Evolutionary conservation across 2,113 vertebrate species (phyloP).

Genomic region (Stomatorhinus ivindoensis): DNA sequence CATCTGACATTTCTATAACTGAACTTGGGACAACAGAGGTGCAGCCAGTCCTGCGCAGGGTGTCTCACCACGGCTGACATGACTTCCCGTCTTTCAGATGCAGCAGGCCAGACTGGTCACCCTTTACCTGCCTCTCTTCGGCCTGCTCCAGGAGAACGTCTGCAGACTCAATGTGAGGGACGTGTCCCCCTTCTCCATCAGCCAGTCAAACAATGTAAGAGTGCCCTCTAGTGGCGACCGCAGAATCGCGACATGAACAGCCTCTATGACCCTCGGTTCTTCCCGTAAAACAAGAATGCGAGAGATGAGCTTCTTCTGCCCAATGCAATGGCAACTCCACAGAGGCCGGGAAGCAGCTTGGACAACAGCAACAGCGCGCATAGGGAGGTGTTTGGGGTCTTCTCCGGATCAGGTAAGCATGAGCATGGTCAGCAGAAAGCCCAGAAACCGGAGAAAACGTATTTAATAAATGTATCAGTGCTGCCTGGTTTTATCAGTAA

Average conservation of each 20-base stretch:
- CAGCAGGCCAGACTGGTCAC: constrained; percentile 90
- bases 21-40: background rate
- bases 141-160: constrained; percentile 86
- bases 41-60: background rate
- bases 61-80: background rate
- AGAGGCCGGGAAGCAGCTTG: constrained; percentile 70
- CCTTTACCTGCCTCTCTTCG: constrained; percentile 89
- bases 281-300: constrained; percentile 52
- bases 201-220: constrained; percentile 64
- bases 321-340: constrained; percentile 68
- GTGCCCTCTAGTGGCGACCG: constrained; percentile 34
- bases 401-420: constrained; percentile 83
- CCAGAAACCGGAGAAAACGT: background rate
- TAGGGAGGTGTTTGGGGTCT: constrained; percentile 88
- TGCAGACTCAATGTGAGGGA: constrained; percentile 82
- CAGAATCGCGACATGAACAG: background rate
- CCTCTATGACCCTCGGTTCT: background rate
- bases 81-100: constrained; percentile 59
- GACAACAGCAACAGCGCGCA: constrained; percentile 80
- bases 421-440: background rate
- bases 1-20: background rate
- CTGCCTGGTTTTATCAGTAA: background rate
- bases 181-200: constrained; percentile 63
- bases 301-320: constrained; percentile 69
- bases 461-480: background rate